Base-by-base conservation (phyloP, 2,797 vertebrate species). In the Onychomys torridus region DNA sequence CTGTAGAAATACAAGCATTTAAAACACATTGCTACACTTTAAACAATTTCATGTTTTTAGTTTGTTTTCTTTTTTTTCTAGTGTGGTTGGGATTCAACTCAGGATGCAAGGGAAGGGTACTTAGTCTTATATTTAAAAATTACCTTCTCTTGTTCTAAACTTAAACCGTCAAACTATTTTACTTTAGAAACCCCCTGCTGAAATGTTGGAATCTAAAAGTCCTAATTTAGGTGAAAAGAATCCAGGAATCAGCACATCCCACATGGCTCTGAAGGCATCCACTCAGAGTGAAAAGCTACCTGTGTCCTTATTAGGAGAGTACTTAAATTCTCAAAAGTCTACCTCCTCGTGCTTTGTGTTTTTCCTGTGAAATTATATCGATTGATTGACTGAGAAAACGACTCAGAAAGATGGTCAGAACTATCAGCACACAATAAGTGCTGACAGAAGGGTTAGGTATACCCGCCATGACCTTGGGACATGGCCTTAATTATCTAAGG, bases 81-180 rank as follows among this genome's bases (percentile, higher is more conserved):
- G 43, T 23, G 32, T 69, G 43, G 19, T 69, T 49, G 32, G 43
- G 17, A 67, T n/a, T 67, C 25, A 52, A n/a, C 32, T 69, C 11
- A n/a, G 32, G 17, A 52, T 52, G 61, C n/a, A 8, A 7, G 59
- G 32, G 7, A 1, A 8, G 25, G 14, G 14, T 40, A 61, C 32
- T 83, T 81, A 34, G 65, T 55, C 25, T 46, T 91, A 0, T 71
- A 63, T 79, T 79, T 95, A 49, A 55, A 95, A 95, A 82, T 94
- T 19, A 69, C 61, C 73, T 77, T 12, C 2, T 46, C 40, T 63
- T 81, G 12, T 19, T 90, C 21, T 25, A 52, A 79, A 78, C 65
- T 78, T 84, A 65, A 69, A 10, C 52, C 87, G 34, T 61, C 65
- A 61, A 34, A 59, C 65, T 79, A 67, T 97, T 91, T 82, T 86